Evolutionary conservation across 2,113 vertebrate genomes (phyloP), one percentile per base, ranked within the genome.

Genomic region (Hassar affinis): DNA sequence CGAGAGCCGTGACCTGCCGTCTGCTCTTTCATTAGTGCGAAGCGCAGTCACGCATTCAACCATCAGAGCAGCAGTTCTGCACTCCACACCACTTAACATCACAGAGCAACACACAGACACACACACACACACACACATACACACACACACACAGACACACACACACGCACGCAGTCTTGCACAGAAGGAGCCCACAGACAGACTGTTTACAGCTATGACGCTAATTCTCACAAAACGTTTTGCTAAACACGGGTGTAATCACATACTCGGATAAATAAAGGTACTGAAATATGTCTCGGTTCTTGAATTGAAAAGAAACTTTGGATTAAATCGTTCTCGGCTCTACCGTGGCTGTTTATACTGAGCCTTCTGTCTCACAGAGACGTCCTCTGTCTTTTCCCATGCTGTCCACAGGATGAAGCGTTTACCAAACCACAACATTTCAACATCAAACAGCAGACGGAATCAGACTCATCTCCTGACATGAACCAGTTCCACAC

Each of bases 1-100:
- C 49, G 66, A 62, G 59, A 82, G 68, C 45, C 38, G 22, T 57
- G 51, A 61, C 56, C 66, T 30, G 79, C 83, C 45, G 38, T 77
- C 82, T 86, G 51, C 54, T 85, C 47, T 84, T 56, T 82, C 85
- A 88, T 86, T 86, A 88, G 81, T 68, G 75, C 80, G 82, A 81
- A 85, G 76, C 72, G 87, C 79, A 90, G 86, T 78, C 86, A 82
- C 75, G 90, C 88, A 82, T 83, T 89, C 87, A 89, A 90, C 88
- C 90, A 90, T 90, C 90, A 89, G 86, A 83, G 75, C 71, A 74
- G 62, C 35, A 62, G 84, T 79, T 84, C 77, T 83, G 86, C 82
- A 47, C 81, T 79, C 81, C 72, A 35, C 54, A 80, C 61, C 35
- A 78, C 84, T 74, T 61, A 71, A 64, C 61, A 68, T 64, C n/a